phyloP scores from a whole-genome alignment of 1,140 invertebrate species.

The Halictus rubicundus region DNA sequence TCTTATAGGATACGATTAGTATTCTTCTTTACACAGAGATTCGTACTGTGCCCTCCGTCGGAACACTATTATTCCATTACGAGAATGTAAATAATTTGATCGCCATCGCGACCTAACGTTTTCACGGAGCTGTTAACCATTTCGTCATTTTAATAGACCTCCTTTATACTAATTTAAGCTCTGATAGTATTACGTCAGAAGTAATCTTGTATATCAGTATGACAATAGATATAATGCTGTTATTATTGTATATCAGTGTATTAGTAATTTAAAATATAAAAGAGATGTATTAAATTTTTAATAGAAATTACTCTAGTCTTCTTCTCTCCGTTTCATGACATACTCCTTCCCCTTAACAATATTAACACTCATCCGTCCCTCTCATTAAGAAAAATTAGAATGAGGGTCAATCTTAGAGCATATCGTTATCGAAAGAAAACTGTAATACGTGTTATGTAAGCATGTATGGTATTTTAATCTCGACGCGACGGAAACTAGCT shows the following conservation, averaged over 20 bases:
- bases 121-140: conserved; percentile 33
- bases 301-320: conserved; percentile 5
- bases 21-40: conserved; percentile 32
- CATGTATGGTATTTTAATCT: too few relatives aligned
- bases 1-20: conserved; percentile 7
- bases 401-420: too few relatives aligned
- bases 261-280: conserved; percentile 43
- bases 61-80: neutral
- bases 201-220: conserved; percentile 29
- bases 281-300: conserved; percentile 61
- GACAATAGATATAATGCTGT: conserved; percentile 42
- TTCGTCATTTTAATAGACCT: neutral
- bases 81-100: conserved; percentile 45
- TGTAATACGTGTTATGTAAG: too few relatives aligned
- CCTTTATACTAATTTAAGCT: conserved; percentile 37
- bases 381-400: too few relatives aligned
- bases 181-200: conserved; percentile 51
- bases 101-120: conserved; percentile 21
- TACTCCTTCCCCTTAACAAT: neutral
- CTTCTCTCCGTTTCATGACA: neutral
- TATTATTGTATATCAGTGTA: conserved; percentile 48
- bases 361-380: too few relatives aligned
- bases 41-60: neutral
- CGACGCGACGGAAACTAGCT: too few relatives aligned
- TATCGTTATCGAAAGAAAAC: too few relatives aligned